Conservation (phyloP, 2,797 vertebrate genomes). For the Syngnathus rostellatus region DNA sequence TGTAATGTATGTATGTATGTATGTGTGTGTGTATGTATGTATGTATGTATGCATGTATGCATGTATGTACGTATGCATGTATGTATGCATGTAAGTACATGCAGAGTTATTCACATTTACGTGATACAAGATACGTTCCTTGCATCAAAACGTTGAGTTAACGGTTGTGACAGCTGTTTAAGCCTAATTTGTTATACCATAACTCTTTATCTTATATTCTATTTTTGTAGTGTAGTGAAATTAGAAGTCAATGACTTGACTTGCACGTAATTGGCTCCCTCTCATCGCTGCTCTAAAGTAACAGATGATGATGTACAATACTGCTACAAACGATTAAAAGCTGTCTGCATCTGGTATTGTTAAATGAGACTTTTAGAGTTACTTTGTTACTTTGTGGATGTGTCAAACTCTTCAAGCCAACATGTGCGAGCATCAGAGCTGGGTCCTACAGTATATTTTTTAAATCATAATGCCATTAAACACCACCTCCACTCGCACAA, state of each 20-base stretch:
- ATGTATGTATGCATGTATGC: too few species aligned
- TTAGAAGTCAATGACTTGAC: neutral
- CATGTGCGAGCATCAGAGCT: conserved; percentile 20
- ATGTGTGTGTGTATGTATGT: too few species aligned
- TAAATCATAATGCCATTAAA: conserved; percentile 16
- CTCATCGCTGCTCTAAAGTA: neutral
- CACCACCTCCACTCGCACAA: conserved; percentile 14
- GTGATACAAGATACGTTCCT: neutral
- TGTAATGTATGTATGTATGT: too few species aligned
- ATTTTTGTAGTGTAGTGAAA: neutral
- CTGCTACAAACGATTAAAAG: conserved; percentile 32
- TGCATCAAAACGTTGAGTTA: neutral
- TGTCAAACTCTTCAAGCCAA: conserved; percentile 21
- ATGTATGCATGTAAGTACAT: too few species aligned
- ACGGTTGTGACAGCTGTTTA: neutral
- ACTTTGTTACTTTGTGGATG: conserved; percentile 40
- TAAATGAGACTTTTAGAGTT: conserved; percentile 41
- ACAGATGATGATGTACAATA: neutral
- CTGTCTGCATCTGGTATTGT: conserved; percentile 31
- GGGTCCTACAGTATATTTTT: conserved; percentile 22
- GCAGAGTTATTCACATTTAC: too few species aligned
- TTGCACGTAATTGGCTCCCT: neutral
- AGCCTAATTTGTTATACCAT: neutral
- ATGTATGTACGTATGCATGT: too few species aligned
- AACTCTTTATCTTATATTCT: neutral